phyloP scores from a whole-genome alignment of 2,888 invertebrate species.

The Nineta flava region DNA sequence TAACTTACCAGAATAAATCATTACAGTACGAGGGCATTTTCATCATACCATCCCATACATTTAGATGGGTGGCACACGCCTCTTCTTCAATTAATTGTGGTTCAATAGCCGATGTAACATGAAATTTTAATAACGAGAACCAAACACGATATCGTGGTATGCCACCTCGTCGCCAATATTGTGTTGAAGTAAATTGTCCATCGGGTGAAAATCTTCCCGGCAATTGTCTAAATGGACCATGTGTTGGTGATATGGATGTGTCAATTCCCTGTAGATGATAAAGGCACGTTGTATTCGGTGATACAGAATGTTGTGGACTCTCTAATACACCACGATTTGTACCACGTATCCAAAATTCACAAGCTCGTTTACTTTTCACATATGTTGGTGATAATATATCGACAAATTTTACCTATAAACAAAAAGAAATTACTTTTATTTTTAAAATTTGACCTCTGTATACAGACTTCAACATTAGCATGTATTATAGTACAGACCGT shows the following conservation, averaged over 20 bases:
- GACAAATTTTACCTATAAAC: constrained; percentile 58
- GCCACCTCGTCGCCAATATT: constrained; percentile 31
- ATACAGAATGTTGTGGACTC: constrained; percentile 70
- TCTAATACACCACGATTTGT: constrained; percentile 64
- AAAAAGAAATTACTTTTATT: constrained; percentile 9
- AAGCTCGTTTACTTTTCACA: constrained; percentile 67
- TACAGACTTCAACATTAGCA: too few species aligned
- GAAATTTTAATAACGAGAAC: constrained; percentile 76
- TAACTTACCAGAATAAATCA: constrained; percentile 58
- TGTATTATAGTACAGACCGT: too few species aligned
- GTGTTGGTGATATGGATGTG: constrained; percentile 30
- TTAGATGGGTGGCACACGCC: constrained; percentile 67
- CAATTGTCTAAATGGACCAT: constrained; percentile 39
- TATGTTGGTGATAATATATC: constrained; percentile 70
- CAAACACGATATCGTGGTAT: constrained; percentile 62
- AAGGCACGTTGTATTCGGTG: constrained; percentile 77
- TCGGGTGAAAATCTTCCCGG: constrained; percentile 37
- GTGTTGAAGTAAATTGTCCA: constrained; percentile 20
- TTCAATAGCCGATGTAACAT: constrained; percentile 48
- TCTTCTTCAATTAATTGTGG: constrained; percentile 52
- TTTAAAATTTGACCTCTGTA: too few species aligned
- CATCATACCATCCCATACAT: constrained; percentile 76
- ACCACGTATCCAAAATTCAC: constrained; percentile 75
- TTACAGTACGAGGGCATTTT: constrained; percentile 57
- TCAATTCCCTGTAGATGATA: constrained; percentile 64